Conservation (phyloP, 2,113 vertebrate genomes). For the Halcyon malimbica region DNA sequence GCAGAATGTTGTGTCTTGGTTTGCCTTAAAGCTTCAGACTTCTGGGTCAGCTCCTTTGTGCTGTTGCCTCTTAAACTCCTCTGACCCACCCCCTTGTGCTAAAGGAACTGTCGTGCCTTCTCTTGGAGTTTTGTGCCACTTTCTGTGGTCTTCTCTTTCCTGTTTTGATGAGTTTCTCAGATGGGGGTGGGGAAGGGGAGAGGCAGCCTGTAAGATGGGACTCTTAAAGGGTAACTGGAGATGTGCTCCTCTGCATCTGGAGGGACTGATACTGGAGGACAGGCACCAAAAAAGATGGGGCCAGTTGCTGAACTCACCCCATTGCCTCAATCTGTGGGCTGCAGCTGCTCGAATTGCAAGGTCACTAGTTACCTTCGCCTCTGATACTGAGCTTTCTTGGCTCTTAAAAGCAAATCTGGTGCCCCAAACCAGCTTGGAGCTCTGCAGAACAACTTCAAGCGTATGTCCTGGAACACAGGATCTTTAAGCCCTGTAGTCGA, state of each 20-base stretch:
- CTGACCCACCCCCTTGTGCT: background rate
- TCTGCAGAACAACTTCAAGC: background rate
- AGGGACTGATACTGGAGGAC: background rate
- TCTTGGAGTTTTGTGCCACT: background rate
- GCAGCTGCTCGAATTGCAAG: too few relatives aligned
- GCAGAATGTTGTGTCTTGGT: background rate
- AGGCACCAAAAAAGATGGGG: background rate
- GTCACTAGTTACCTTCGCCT: background rate
- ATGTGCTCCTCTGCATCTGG: background rate
- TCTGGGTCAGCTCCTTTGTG: background rate
- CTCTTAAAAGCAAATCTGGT: background rate
- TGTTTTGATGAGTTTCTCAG: background rate
- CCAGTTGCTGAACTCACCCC: background rate
- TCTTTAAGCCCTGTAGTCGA: background rate
- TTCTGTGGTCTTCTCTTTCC: fast-evolving
- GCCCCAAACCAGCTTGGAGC: background rate
- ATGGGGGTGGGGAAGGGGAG: too few relatives aligned
- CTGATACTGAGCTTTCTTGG: background rate
- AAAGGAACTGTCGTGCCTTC: background rate
- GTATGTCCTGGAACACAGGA: fast-evolving
- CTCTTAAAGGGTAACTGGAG: background rate
- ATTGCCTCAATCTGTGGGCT: background rate
- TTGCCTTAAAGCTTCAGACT: background rate
- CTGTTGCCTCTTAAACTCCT: background rate
- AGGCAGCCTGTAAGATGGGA: background rate